Evolutionary conservation across 1,140 invertebrate species (phyloP), one percentile per base, ranked within the genome.

Genomic region (Lordiphosa collinella): DNA sequence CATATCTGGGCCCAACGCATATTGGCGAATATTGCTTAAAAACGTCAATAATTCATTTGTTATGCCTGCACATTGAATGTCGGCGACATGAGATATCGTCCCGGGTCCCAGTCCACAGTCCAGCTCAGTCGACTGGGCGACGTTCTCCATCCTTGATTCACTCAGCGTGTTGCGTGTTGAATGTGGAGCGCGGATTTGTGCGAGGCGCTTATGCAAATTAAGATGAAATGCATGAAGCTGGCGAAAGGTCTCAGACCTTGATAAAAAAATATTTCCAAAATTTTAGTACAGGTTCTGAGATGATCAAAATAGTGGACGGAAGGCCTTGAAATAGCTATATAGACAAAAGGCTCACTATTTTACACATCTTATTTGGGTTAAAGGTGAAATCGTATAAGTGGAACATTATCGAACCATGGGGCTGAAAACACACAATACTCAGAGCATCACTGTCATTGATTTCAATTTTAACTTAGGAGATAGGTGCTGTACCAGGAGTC

Each of bases 31-130:
- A 87, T 87, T 87, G 85, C 86, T 87, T 87, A 85, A 87, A 87
- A 88, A 87, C 82, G 86, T 86, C 86, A 88, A 88, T 88, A 88
- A 88, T 88, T 88, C 86, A 88, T 88, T 87, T 88, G 86, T 88
- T 87, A 87, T 88, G 86, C 76, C 86, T 88, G 86, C 86, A 84
- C 86, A 88, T 84, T 84, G 78, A 85, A 85, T 84, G 78, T 84
- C 73, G 43, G 50, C 69, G 43, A 51, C 68, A 57, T 63, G 73
- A 85, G 79, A 84, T 84, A 84, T 78, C 58, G 67, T 7, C 41
- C 55, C 46, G 29, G 34, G 29, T n/a, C 11, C 11, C 59, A 25
- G 53, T 14, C 32, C 22, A 16, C 11, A 16, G 18, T 47, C 4
- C 16, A 16, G 16, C 22, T 18, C 14, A 35, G 12, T 12, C 22